These are phyloP conservation scores for Macroramphosus scolopax DNA, from an alignment of 2,797 vertebrate species.

Conservation along the genomic window DNA sequence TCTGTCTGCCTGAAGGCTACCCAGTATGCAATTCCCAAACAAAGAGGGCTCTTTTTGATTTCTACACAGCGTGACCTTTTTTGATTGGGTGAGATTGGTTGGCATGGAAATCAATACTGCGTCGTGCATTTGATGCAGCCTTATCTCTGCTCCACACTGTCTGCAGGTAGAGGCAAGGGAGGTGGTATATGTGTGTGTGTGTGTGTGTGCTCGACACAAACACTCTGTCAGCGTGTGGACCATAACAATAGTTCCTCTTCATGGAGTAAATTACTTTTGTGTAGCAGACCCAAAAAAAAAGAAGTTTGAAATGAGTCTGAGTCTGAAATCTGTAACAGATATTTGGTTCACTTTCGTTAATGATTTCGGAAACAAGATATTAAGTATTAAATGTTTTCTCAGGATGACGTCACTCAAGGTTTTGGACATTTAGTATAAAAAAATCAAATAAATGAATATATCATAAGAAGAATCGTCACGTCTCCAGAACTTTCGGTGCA, in stretches of 20 bases:
- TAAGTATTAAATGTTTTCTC: too few species aligned
- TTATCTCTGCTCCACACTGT: conserved; percentile 78
- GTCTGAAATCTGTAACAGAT: too few species aligned
- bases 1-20: conserved; percentile 72
- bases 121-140: conserved; percentile 76
- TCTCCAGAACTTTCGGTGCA: too few species aligned
- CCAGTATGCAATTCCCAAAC: conserved; percentile 79
- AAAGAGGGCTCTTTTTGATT: conserved; percentile 75
- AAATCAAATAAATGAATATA: too few species aligned
- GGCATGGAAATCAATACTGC: conserved; percentile 81
- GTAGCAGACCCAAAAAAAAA: conserved; percentile 34
- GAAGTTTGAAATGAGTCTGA: conserved; percentile 48
- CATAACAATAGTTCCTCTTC: conserved; percentile 65
- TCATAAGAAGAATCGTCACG: neutral
- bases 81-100: conserved; percentile 82
- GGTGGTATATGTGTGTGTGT: conserved; percentile 36
- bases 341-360: too few species aligned
- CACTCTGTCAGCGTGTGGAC: conserved; percentile 43
- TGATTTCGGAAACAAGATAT: too few species aligned
- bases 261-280: conserved; percentile 66
- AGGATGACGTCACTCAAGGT: too few species aligned
- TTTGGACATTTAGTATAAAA: too few species aligned
- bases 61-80: conserved; percentile 79
- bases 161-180: conserved; percentile 71
- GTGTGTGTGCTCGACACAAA: conserved; percentile 32